Evolutionary conservation across 92 coral and sea anemone genomes (phyloP).

Genomic region (Umimayanthus chanpuru): DNA sequence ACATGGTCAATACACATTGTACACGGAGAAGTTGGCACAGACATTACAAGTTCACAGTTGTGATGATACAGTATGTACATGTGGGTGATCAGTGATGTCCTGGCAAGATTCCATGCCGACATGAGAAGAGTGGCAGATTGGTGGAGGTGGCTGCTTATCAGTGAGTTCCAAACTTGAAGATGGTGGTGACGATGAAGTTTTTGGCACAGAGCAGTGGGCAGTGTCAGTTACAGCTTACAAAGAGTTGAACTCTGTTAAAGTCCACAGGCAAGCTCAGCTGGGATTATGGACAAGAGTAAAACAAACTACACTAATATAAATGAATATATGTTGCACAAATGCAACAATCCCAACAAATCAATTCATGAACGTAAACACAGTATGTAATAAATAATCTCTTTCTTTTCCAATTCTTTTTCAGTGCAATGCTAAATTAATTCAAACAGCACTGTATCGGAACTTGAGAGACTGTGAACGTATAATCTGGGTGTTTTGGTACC

Average conservation of each 20-base stretch:
- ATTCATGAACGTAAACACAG: not conserved
- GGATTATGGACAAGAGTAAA: not conserved
- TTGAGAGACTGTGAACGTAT: constrained; percentile 6
- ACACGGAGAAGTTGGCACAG: constrained; percentile 7
- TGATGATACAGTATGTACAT: not conserved
- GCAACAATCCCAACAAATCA: not conserved
- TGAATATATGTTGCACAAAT: not conserved
- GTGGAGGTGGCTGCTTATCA: constrained; percentile 14
- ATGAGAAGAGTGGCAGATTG: constrained; percentile 30
- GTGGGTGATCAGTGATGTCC: constrained; percentile 29
- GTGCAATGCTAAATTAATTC: constrained; percentile 15
- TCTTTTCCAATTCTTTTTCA: constrained; percentile 19
- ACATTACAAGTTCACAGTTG: constrained; percentile 32
- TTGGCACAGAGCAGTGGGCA: constrained; percentile 40
- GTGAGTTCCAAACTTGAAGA: constrained; percentile 36
- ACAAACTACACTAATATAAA: not conserved
- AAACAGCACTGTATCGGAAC: not conserved
- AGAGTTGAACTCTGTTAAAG: not conserved
- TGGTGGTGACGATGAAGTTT: constrained; percentile 21
- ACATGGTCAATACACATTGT: constrained; percentile 11
- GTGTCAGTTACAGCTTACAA: constrained; percentile 1
- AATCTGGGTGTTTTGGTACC: not conserved
- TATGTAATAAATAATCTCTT: constrained; percentile 26
- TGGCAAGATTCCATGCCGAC: constrained; percentile 25
- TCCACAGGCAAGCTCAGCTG: not conserved